Conservation (phyloP, 2,888 invertebrate species). For the Parasteatoda lunata region DNA sequence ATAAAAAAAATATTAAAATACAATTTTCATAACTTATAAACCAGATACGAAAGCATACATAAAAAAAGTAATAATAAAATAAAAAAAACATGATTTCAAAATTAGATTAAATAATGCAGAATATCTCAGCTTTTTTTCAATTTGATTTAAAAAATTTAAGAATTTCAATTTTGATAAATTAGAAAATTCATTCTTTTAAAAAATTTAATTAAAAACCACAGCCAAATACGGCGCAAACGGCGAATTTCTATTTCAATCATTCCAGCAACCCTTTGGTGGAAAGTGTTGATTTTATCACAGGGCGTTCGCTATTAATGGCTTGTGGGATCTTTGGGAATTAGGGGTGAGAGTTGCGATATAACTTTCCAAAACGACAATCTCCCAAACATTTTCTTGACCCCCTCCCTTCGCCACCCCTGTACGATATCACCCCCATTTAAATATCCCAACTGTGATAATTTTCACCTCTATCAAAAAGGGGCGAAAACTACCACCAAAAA, state of each 20-base stretch:
- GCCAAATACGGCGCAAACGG: slow-evolving; percentile 42
- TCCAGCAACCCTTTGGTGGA: slow-evolving; percentile 45
- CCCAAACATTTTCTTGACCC: slow-evolving; percentile 55
- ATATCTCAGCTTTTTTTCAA: too few species aligned
- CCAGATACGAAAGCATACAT: too few species aligned
- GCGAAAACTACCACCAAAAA: background rate
- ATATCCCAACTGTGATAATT: slow-evolving; percentile 59
- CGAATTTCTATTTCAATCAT: background rate
- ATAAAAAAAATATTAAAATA: too few species aligned
- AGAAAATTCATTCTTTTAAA: too few species aligned
- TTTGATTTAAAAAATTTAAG: too few species aligned
- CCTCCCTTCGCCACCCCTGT: slow-evolving; percentile 21
- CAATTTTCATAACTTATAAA: too few species aligned
- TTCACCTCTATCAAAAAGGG: slow-evolving; percentile 19
- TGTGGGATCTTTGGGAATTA: slow-evolving; percentile 67
- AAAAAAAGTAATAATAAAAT: too few species aligned
- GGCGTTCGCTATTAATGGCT: slow-evolving; percentile 64
- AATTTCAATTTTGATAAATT: too few species aligned
- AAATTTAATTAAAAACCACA: background rate
- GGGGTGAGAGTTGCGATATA: slow-evolving; percentile 63
- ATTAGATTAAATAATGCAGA: too few species aligned
- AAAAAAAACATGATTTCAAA: too few species aligned
- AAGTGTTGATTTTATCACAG: slow-evolving; percentile 66
- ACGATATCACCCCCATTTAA: slow-evolving; percentile 67
- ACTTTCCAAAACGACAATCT: slow-evolving; percentile 55